Conservation (phyloP, 2,888 invertebrate genomes). For the Criorhina ranunculi region DNA sequence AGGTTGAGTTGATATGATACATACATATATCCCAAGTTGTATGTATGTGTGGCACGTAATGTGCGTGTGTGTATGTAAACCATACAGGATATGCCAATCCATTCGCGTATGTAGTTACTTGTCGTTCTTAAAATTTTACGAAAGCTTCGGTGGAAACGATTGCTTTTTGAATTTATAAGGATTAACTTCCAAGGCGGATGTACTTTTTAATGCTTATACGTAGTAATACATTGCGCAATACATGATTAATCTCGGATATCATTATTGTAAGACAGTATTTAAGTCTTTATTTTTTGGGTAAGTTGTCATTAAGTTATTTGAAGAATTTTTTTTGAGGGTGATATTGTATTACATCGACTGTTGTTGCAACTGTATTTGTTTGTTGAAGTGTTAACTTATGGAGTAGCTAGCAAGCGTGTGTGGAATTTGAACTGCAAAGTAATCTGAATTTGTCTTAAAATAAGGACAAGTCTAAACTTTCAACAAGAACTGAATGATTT, state of each 20-base stretch:
- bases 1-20: slow-evolving; percentile 6
- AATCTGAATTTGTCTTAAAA: no score
- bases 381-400: no score
- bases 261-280: not conserved
- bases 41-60: not conserved
- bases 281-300: no score
- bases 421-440: no score
- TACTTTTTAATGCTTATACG: not conserved
- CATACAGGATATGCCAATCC: slow-evolving; percentile 28
- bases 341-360: no score
- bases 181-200: not conserved
- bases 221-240: not conserved
- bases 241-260: not conserved
- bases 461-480: no score
- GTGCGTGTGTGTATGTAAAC: slow-evolving; percentile 1
- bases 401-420: no score
- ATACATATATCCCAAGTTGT: not conserved
- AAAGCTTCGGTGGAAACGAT: not conserved
- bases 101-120: slow-evolving; percentile 22
- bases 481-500: no score
- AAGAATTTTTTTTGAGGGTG: no score
- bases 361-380: no score
- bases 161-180: slow-evolving; percentile 16
- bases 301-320: no score
- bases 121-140: slow-evolving; percentile 5